phyloP scores from a whole-genome alignment of 1,140 invertebrate species.

The Microplitis demolitor region DNA sequence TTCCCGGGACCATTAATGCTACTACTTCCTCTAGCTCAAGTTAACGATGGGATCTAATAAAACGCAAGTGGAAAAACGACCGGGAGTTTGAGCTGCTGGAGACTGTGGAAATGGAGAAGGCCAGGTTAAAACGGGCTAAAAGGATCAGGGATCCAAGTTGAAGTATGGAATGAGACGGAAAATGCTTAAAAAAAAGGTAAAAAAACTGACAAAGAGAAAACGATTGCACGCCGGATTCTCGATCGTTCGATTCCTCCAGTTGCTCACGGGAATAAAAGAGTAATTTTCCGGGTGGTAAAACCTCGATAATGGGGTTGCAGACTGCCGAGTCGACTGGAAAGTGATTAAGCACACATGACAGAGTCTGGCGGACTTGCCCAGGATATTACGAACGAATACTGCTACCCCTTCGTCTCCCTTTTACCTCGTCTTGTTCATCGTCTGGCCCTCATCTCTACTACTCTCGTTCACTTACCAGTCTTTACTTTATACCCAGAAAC shows the following conservation, averaged over 20 bases:
- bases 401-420: not conserved
- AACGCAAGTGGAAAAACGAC: slow-evolving; percentile 31
- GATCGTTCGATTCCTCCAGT: slow-evolving; percentile 30
- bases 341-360: slow-evolving; percentile 62
- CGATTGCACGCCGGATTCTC: slow-evolving; percentile 43
- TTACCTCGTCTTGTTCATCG: slow-evolving; percentile 6
- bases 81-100: slow-evolving; percentile 18
- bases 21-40: slow-evolving; percentile 10
- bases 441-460: not conserved
- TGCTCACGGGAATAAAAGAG: slow-evolving; percentile 60
- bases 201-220: slow-evolving; percentile 19
- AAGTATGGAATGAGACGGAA: slow-evolving; percentile 29
- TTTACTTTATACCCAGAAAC: not conserved
- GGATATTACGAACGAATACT: slow-evolving; percentile 49
- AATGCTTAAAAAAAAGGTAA: slow-evolving; percentile 19
- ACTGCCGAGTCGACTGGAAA: slow-evolving; percentile 61
- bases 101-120: not conserved
- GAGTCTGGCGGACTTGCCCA: slow-evolving; percentile 51
- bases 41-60: slow-evolving; percentile 43
- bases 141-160: slow-evolving; percentile 18
- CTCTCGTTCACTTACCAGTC: slow-evolving; percentile 19
- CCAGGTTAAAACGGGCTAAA: not conserved
- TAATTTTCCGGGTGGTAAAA: slow-evolving; percentile 62
- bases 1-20: not conserved
- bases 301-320: slow-evolving; percentile 60